Evolutionary conservation across 1,140 invertebrate genomes (phyloP).

Genomic region (Atta cephalotes): DNA sequence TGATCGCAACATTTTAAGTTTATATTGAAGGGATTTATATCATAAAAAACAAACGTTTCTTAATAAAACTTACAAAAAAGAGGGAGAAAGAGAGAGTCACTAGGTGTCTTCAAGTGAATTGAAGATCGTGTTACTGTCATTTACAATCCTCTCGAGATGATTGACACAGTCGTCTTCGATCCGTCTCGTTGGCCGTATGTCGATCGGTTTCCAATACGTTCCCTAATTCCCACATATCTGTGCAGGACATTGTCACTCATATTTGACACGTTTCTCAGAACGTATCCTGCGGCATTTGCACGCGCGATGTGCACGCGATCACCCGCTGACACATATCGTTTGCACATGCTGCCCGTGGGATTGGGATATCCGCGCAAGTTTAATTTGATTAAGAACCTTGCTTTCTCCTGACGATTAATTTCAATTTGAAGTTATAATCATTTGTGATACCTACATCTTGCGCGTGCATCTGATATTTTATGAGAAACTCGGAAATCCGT

Average conservation of each 20-base stretch:
- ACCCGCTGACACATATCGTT: constrained; percentile 24
- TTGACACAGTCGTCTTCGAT: constrained; percentile 70
- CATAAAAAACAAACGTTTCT: not conserved
- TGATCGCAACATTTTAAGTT: constrained; percentile 3
- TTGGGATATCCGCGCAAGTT: not conserved
- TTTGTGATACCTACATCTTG: not conserved
- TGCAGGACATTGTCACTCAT: constrained; percentile 69
- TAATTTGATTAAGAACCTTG: not conserved
- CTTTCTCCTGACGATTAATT: not conserved
- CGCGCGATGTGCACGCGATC: constrained; percentile 48
- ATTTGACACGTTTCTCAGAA: constrained; percentile 60
- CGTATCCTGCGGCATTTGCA: constrained; percentile 53
- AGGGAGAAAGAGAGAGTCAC: too few relatives aligned
- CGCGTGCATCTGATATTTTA: not conserved
- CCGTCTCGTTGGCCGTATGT: constrained; percentile 44
- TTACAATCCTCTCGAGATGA: constrained; percentile 50
- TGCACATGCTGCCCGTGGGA: not conserved
- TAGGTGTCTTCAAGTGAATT: constrained; percentile 16
- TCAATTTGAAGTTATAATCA: not conserved
- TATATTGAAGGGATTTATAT: not conserved
- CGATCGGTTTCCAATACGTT: constrained; percentile 62
- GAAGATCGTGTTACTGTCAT: constrained; percentile 40
- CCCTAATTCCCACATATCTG: constrained; percentile 66
- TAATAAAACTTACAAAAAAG: not conserved
- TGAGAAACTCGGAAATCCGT: not conserved